Evolutionary conservation across 92 coral and sea anemone species (phyloP), one percentile per base, ranked within the genome.

Genomic region (Ricordea florida): DNA sequence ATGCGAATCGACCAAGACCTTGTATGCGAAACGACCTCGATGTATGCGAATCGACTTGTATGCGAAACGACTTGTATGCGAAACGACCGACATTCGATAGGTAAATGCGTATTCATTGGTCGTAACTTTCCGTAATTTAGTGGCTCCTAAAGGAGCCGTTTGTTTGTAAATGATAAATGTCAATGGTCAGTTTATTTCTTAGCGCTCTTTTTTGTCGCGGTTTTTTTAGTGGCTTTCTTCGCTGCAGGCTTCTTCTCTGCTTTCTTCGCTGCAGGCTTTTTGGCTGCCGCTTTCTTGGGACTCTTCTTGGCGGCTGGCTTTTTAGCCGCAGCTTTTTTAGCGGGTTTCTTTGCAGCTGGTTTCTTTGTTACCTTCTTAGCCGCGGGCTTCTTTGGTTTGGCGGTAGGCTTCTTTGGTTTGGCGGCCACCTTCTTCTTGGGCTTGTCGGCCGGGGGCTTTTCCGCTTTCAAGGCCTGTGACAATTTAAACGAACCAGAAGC

Each of bases 101-200:
- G n/a, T n/a, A n/a, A n/a, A n/a, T n/a, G n/a, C n/a, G n/a, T n/a
- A n/a, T n/a, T n/a, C n/a, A n/a, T n/a, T n/a, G n/a, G n/a, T n/a
- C n/a, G n/a, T n/a, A n/a, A n/a, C n/a, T n/a, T n/a, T n/a, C n/a
- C n/a, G n/a, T n/a, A n/a, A 63, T 52, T 77, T 70, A 84, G 86
- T 80, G 86, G 86, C 86, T 80, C 86, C 86, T 80, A 80, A 80
- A 80, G 86, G 86, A 80, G 86, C 86, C 87, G 87, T 76, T 76
- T 60, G 83, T 50, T 77, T 66, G 26, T n/a, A n/a, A n/a, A n/a
- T n/a, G n/a, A n/a, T n/a, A n/a, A n/a, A n/a, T n/a, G n/a, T n/a
- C n/a, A n/a, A n/a, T n/a, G n/a, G n/a, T n/a, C n/a, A n/a, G n/a
- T n/a, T n/a, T n/a, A n/a, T n/a, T n/a, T n/a, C n/a, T n/a, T n/a